A percentile compares a stretch with the other conserved stretches of the same genome.
Conservation (phyloP, 2,113 vertebrate species). For the Podilymbus podiceps region DNA sequence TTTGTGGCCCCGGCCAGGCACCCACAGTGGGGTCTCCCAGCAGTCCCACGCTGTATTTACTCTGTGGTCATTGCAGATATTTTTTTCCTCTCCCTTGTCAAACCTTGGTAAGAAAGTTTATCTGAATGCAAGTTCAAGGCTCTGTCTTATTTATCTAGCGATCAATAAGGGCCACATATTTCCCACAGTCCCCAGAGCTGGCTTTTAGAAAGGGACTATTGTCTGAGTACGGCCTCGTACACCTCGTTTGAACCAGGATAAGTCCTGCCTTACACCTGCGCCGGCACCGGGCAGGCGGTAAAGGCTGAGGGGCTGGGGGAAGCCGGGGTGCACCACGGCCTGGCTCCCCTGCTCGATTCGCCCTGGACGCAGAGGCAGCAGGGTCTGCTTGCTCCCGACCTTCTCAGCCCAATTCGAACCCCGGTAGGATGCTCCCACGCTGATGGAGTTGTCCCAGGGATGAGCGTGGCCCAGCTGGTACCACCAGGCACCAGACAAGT, state of each 20-base stretch:
- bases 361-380: neutral
- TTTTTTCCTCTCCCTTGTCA: conserved; percentile 50
- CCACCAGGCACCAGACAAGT: neutral
- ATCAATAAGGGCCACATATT: conserved; percentile 79
- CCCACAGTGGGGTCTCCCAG: neutral
- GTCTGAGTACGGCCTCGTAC: conserved; percentile 38
- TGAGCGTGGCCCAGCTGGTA: neutral
- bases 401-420: neutral
- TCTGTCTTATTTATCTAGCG: conserved; percentile 72
- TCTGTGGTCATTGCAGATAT: conserved; percentile 38
- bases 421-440: neutral
- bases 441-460: neutral
- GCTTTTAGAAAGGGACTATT: conserved; percentile 65
- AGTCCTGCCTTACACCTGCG: neutral
- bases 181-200: conserved; percentile 71
- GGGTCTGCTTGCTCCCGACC: neutral
- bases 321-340: neutral
- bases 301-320: neutral
- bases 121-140: conserved; percentile 78
- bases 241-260: conserved; percentile 30
- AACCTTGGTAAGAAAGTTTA: conserved; percentile 33
- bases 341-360: neutral
- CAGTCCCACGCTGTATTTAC: neutral
- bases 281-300: neutral
- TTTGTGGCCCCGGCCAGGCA: neutral